Base-by-base conservation (phyloP, 2,888 invertebrate genomes). In the Nomada ruficornis region DNA sequence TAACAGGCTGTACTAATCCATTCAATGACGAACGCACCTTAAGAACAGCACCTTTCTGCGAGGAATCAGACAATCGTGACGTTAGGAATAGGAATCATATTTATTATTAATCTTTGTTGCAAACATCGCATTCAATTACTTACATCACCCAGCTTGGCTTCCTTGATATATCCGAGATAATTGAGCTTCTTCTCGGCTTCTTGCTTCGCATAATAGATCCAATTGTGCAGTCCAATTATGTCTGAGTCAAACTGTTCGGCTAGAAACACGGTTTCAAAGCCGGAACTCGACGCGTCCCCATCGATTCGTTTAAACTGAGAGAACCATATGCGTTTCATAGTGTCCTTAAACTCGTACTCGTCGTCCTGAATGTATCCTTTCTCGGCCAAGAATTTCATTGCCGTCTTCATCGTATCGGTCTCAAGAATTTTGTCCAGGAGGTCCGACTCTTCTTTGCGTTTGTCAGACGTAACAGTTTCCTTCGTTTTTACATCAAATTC, bases 211-310 rank as follows among this genome's bases (percentile, higher is more conserved):
- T 97, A 98, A 93, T 97, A 97, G 64, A 98, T 95, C 98, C 98
- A 98, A 93, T 97, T 98, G 93, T 98, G 98, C 85, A 98, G 95
- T 7, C 98, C 98, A 93, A 94, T 94, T 29, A 96, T 95, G 89
- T 96, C 96, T 62, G 96, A 95, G 89, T 97, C 96, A 88, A 95
- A 95, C 23, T 95, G 92, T 95, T 99, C 98, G 0, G 98, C 97
- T 0, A 98, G 95, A 93, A 98, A 98, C 18, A 98, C 96, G 89
- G 98, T 98, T 94, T 99, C 99, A 91, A 98, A 98, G 1, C 98
- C 98, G 57, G 97, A 97, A 89, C 98, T 98, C 72, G 98, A 97
- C 13, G 97, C 95, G 90, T 96, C 96, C 42, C 97, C 96, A 90
- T 95, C 95, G 76, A 97, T 96, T 86, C 98, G 95, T 7, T 98